Evolutionary conservation across 1,140 invertebrate genomes (phyloP).

Genomic region (Hylaeus volcanicus): DNA sequence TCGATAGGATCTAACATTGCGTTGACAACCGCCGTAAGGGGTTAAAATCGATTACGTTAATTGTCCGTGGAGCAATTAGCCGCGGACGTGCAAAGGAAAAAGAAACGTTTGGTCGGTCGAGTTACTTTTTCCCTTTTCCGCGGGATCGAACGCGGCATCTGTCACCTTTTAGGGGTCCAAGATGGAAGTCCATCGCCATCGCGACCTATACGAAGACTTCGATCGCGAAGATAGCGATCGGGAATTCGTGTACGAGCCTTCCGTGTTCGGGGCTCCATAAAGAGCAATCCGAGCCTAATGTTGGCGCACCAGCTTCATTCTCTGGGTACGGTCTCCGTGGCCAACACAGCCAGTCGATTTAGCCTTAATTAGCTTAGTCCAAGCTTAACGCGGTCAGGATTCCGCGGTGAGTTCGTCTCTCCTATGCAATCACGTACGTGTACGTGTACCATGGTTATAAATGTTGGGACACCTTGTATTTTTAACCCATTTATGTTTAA

Average conservation of each 20-base stretch:
- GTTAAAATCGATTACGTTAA: slow-evolving; percentile 44
- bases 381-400: slow-evolving; percentile 62
- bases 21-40: slow-evolving; percentile 3
- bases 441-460: background rate
- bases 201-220: background rate
- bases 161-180: slow-evolving; percentile 15
- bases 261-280: slow-evolving; percentile 46
- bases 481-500: no score
- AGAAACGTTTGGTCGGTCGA: background rate
- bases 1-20: background rate
- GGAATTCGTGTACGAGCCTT: slow-evolving; percentile 40
- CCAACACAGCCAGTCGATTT: slow-evolving; percentile 52
- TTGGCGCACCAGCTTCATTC: slow-evolving; percentile 21
- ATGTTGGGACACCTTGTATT: no score
- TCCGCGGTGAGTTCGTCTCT: slow-evolving; percentile 64
- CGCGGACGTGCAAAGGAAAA: background rate
- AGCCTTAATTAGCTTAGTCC: slow-evolving; percentile 70
- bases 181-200: background rate
- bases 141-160: background rate
- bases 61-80: slow-evolving; percentile 24
- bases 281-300: slow-evolving; percentile 52
- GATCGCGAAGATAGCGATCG: slow-evolving; percentile 48
- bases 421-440: slow-evolving; percentile 18
- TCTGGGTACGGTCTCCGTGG: background rate
- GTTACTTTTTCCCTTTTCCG: slow-evolving; percentile 24